phyloP scores from a whole-genome alignment of 2,113 vertebrate genomes.

The Cynoglossus semilaevis region DNA sequence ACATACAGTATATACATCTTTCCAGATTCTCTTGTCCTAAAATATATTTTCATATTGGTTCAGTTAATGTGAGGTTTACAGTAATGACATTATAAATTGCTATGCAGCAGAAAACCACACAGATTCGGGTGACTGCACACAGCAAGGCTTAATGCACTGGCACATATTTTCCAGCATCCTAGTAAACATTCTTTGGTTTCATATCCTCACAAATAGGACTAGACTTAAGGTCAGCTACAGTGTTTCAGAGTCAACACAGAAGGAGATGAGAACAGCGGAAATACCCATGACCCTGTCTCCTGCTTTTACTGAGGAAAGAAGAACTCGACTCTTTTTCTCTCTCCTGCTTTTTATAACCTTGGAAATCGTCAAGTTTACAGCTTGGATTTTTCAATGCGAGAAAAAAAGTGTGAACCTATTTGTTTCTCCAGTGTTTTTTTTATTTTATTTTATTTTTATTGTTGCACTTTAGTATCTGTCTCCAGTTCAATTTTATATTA shows the following conservation, averaged over 20 bases:
- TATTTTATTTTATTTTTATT: neutral
- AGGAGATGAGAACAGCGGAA: constrained; percentile 47
- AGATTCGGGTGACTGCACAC: neutral
- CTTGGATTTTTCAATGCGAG: constrained; percentile 6
- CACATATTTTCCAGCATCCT: constrained; percentile 1
- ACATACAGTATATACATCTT: too few relatives aligned
- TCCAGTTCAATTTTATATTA: neutral
- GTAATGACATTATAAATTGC: too few relatives aligned
- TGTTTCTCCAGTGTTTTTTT: neutral
- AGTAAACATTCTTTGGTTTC: constrained; percentile 37
- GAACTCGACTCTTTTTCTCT: constrained; percentile 30
- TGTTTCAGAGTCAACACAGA: constrained; percentile 30
- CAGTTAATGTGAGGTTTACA: too few relatives aligned
- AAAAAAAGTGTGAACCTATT: neutral
- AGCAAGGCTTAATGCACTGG: neutral
- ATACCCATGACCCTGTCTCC: constrained; percentile 32
- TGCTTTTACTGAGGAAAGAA: constrained; percentile 50
- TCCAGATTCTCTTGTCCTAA: too few relatives aligned
- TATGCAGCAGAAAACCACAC: too few relatives aligned
- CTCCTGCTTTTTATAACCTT: constrained; percentile 30
- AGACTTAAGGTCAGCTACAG: constrained; percentile 22
- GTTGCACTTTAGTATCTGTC: neutral
- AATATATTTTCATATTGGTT: too few relatives aligned
- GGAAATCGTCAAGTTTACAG: constrained; percentile 25
- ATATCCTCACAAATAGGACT: constrained; percentile 6